Evolutionary conservation across 2,888 invertebrate species (phyloP), one percentile per base, ranked within the genome.

Genomic region (Notocelia uddmanniana): DNA sequence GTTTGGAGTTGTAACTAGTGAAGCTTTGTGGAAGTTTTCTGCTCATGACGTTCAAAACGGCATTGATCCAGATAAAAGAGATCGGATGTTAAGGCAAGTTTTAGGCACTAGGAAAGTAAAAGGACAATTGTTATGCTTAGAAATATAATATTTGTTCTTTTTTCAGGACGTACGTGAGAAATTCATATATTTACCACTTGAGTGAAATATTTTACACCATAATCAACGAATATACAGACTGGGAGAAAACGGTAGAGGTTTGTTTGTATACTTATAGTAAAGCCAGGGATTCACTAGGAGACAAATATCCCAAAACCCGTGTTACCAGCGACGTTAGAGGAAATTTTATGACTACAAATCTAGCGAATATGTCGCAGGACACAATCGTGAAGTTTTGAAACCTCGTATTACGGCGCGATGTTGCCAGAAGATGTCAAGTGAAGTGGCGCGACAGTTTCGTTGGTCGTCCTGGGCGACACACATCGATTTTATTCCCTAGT

Each of bases 181-280:
- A 99, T 91, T 97, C 98, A 41, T 99, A 98, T 92, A 97, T 97
- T 76, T 99, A 97, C 92, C 99, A 99, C 89, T 95, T 98, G 79
- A 98, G 98, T 85, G 99, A 99, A 92, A 98, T 99, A 83, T 98
- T 98, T 94, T 97, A 97, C 89, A 98, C 99, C 77, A 97, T 99
- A 71, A 97, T 98, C 78, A 99, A 99, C 89, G 99, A 99, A 85
- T 99, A 99, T 92, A 99, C 99, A 73, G 98, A 99, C 89, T 99
- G 99, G 99, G 98, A 98, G 89, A 95, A 97, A 88, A 98, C 98
- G 80, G 97, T 97, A 84, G 95, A 93, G 90, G 92, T 93, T 92
- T 92, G 91, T 92, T 89, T 90, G 41, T 59, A 48, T 31, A 64
- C 10, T n/a, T 64, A 21, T 37, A 21, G 6, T 34, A 26, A 31